These are phyloP conservation scores for pig (Sus scrofa) DNA, from an alignment of 2,113 vertebrate genomes.

Conservation along the genomic window T2T-Sscrofa CM000826.6:33732001-33732500, in stretches of 20 bases:
- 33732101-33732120: neutral
- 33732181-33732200: neutral
- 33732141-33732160: neutral
- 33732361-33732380: neutral
- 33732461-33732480: neutral
- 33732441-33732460: neutral
- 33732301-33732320: neutral
- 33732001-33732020: too few species aligned
- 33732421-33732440: neutral
- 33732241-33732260: neutral
- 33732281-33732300: neutral
- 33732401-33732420: neutral
- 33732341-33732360: neutral
- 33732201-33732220: neutral
- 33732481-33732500: neutral
- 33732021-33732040: neutral
- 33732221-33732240: neutral
- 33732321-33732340: neutral
- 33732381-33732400: neutral
- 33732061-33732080: neutral
- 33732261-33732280: neutral
- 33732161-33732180: neutral
- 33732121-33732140: neutral
- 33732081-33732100: neutral
- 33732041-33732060: neutral